These are phyloP conservation scores for Noturus placidus DNA, from an alignment of 2,113 vertebrate species.

Conservation along the genomic window DNA sequence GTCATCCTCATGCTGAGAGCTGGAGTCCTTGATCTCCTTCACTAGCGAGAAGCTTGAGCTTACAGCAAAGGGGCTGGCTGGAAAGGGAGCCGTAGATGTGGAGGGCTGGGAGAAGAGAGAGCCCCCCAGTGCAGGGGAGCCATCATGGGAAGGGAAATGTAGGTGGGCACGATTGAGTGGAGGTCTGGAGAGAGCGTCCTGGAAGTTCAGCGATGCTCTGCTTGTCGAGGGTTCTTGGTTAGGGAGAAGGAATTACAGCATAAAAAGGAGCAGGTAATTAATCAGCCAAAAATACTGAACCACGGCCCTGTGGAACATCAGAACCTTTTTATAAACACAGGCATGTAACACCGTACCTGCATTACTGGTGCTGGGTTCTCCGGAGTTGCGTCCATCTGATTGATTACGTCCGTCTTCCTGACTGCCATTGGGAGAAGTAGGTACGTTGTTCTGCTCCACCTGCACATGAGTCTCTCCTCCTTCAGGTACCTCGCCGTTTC, in stretches of 20 bases:
- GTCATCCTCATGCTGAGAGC: constrained; percentile 96
- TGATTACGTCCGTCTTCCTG: constrained; percentile 63
- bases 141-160: constrained; percentile 83
- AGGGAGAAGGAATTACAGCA: constrained; percentile 3
- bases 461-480: constrained; percentile 48
- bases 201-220: constrained; percentile 84
- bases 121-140: constrained; percentile 68
- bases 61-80: constrained; percentile 77
- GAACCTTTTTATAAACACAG: not conserved
- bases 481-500: constrained; percentile 77
- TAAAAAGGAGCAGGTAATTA: not conserved
- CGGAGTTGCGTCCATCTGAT: constrained; percentile 72
- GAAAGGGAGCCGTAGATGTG: constrained; percentile 81
- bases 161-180: constrained; percentile 90
- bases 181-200: constrained; percentile 87
- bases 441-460: constrained; percentile 65
- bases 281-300: not conserved
- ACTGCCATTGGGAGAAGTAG: constrained; percentile 72
- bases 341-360: constrained; percentile 69
- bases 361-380: constrained; percentile 83
- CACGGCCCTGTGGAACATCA: not conserved
- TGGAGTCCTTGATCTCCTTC: constrained; percentile 98
- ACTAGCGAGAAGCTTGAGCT: constrained; percentile 82
- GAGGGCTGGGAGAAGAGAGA: constrained; percentile 83
- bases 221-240: constrained; percentile 86